These are phyloP conservation scores for Meriones unguiculatus DNA, from an alignment of 2,113 vertebrate species.

Conservation along the genomic window DNA sequence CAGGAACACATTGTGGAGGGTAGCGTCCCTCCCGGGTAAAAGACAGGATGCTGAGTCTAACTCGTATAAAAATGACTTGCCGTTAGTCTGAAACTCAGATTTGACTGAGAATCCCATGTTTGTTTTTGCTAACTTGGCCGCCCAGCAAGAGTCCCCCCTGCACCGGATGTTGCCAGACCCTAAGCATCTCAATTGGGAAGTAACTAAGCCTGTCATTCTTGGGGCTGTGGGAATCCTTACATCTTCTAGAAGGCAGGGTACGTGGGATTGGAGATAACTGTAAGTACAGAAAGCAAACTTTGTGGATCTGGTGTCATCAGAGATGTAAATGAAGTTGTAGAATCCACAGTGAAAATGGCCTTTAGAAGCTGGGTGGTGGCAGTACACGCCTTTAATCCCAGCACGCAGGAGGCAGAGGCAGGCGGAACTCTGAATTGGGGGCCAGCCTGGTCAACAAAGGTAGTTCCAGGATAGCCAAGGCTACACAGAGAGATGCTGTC, in stretches of 20 bases:
- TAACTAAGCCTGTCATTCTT: not conserved
- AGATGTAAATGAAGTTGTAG: not conserved
- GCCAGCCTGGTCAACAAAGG: not conserved
- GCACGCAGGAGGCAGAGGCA: not conserved
- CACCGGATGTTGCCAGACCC: not conserved
- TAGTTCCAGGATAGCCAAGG: not conserved
- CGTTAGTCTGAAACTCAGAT: constrained; percentile 12
- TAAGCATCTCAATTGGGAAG: not conserved
- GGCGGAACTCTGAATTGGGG: not conserved
- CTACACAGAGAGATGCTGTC: not conserved
- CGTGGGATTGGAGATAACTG: not conserved
- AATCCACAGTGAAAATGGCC: not conserved
- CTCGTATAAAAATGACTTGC: not conserved
- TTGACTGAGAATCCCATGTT: not conserved
- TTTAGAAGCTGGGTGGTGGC: not conserved
- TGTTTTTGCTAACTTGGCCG: not conserved
- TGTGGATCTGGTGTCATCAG: not conserved
- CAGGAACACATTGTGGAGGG: not conserved
- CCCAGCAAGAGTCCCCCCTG: not conserved
- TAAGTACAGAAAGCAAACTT: constrained; percentile 11
- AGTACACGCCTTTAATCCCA: not conserved
- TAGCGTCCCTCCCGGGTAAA: not conserved
- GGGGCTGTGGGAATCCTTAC: not conserved
- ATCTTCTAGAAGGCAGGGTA: not conserved
- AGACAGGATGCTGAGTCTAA: not conserved